phyloP scores from a whole-genome alignment of 2,113 vertebrate species.

The Recurvirostra avosetta region DNA sequence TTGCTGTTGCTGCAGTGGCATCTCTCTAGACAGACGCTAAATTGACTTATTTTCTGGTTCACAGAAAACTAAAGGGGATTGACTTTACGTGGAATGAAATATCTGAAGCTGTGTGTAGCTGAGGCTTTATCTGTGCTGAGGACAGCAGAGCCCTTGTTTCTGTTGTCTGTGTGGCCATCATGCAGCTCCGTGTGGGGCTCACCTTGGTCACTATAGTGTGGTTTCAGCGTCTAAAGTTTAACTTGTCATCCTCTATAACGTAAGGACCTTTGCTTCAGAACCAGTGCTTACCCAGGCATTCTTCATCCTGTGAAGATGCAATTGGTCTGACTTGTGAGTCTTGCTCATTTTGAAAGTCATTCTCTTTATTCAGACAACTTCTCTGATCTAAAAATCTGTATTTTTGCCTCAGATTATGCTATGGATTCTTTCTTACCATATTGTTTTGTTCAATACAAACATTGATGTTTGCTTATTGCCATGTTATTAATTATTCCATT shows the following conservation, averaged over 20 bases:
- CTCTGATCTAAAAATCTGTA: not conserved
- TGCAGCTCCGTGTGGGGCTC: rapidly evolving
- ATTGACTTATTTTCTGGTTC: not conserved
- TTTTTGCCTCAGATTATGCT: not conserved
- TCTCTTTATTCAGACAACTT: not conserved
- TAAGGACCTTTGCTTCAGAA: not conserved
- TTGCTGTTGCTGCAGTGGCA: not conserved
- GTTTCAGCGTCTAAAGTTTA: not conserved
- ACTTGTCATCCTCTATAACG: rapidly evolving
- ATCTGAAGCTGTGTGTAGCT: not conserved
- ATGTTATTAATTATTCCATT: not conserved
- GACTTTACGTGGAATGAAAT: not conserved
- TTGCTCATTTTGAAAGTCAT: not conserved
- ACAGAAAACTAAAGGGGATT: not conserved
- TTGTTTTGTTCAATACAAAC: not conserved
- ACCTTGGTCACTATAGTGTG: rapidly evolving
- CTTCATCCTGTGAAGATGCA: not conserved
- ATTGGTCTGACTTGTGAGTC: not conserved
- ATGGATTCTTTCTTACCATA: not conserved
- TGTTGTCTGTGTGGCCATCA: not conserved
- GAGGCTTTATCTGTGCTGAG: not conserved
- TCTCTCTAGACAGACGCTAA: not conserved
- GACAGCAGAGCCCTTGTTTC: not conserved
- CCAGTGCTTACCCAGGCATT: not conserved
- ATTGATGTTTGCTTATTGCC: not conserved